These are phyloP conservation scores for Limosa lapponica DNA, from an alignment of 2,797 vertebrate genomes.

Conservation along the genomic window DNA sequence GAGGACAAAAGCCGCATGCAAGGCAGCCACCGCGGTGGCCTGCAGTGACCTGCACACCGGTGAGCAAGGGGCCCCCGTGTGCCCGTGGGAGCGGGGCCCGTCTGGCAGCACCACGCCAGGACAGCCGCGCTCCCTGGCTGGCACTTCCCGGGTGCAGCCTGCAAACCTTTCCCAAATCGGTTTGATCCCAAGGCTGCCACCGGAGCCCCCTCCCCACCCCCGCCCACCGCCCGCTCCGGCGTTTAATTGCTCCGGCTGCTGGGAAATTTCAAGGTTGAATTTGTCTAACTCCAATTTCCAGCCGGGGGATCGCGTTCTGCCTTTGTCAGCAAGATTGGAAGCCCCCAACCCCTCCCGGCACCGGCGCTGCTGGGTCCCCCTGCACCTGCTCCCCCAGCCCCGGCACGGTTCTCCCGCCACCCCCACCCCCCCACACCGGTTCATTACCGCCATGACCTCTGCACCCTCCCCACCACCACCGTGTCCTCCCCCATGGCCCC, in stretches of 20 bases:
- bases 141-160: neutral
- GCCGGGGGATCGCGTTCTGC: slow-evolving; percentile 43
- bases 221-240: neutral
- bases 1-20: slow-evolving; percentile 37
- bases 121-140: neutral
- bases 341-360: neutral
- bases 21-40: neutral
- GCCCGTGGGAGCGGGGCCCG: accelerated
- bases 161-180: neutral
- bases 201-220: neutral
- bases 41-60: neutral
- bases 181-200: neutral
- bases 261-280: slow-evolving; percentile 61
- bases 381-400: slow-evolving; percentile 36
- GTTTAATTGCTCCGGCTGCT: slow-evolving; percentile 53
- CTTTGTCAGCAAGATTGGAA: slow-evolving; percentile 41
- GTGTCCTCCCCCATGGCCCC: neutral
- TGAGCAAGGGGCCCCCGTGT: neutral
- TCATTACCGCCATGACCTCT: slow-evolving; percentile 13
- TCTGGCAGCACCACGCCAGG: neutral
- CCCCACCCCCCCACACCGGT: neutral
- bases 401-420: neutral
- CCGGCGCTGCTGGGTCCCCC: neutral
- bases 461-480: neutral
- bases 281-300: slow-evolving; percentile 42